These are phyloP conservation scores for Heliconius aoede DNA, from an alignment of 2,888 invertebrate genomes.

Conservation along the genomic window DNA sequence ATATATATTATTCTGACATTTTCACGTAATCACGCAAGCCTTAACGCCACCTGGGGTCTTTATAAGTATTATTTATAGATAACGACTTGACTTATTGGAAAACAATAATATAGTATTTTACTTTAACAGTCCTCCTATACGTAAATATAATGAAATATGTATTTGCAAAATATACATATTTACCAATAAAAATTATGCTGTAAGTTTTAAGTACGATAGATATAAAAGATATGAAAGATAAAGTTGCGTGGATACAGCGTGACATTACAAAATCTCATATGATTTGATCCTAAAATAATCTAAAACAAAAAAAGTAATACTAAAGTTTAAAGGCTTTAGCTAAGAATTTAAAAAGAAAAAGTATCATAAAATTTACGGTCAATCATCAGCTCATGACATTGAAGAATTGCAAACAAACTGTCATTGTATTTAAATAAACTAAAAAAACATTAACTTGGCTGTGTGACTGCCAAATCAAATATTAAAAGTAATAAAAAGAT, in stretches of 20 bases:
- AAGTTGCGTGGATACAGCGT: too few species aligned
- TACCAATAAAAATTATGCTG: not conserved
- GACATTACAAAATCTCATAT: not conserved
- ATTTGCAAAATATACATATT: not conserved
- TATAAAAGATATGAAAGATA: too few species aligned
- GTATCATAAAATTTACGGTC: not conserved
- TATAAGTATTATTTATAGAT: constrained; percentile 14
- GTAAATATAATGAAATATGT: not conserved
- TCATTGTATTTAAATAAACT: not conserved
- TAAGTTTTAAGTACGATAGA: too few species aligned
- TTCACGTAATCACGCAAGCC: constrained; percentile 16
- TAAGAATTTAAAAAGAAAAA: not conserved
- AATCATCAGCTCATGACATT: constrained; percentile 15
- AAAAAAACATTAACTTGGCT: not conserved
- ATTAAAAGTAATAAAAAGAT: not conserved
- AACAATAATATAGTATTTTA: constrained; percentile 1
- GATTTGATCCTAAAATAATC: not conserved
- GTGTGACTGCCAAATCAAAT: not conserved
- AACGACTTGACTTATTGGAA: constrained; percentile 20
- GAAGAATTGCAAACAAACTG: constrained; percentile 2
- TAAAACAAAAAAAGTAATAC: not conserved
- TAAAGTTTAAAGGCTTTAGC: too few species aligned
- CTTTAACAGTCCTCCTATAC: not conserved
- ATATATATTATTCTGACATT: constrained; percentile 18
- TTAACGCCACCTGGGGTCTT: constrained; percentile 14